Conservation (phyloP, 2,888 invertebrate species). For the Agrochola circellaris region DNA sequence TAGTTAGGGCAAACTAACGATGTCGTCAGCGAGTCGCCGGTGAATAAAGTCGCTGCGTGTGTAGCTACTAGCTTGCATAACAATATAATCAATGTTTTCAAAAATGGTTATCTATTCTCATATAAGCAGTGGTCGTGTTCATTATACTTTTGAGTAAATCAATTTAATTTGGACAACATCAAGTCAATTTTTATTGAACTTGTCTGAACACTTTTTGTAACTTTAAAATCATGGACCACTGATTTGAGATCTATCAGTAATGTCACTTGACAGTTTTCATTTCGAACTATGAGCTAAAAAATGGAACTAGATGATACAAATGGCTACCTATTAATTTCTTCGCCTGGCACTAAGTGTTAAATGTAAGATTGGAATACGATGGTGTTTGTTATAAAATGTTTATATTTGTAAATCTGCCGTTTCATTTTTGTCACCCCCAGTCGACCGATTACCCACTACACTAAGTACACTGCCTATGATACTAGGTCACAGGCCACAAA, state of each 20-base stretch:
- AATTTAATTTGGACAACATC: no score
- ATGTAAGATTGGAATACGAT: constrained; percentile 73
- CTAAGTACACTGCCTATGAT: neutral
- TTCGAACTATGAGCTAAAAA: no score
- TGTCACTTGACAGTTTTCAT: neutral
- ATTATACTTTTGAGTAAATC: no score
- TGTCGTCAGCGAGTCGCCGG: no score
- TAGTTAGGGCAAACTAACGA: neutral
- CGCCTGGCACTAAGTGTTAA: constrained; percentile 81
- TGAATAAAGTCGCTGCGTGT: neutral
- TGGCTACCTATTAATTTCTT: constrained; percentile 54
- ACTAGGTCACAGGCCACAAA: neutral
- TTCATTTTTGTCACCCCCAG: constrained; percentile 55
- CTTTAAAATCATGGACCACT: neutral
- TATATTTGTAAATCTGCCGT: constrained; percentile 81
- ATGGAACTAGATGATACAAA: constrained; percentile 3
- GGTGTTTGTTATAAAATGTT: constrained; percentile 87
- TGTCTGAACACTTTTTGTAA: neutral
- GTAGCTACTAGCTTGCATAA: neutral
- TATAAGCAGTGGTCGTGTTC: neutral
- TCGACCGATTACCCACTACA: neutral
- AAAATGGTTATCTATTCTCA: neutral
- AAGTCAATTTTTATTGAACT: neutral
- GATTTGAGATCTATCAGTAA: neutral
- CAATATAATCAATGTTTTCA: no score